These are phyloP conservation scores for Mythimna pallens DNA, from an alignment of 2,888 invertebrate genomes.

Conservation along the genomic window DNA sequence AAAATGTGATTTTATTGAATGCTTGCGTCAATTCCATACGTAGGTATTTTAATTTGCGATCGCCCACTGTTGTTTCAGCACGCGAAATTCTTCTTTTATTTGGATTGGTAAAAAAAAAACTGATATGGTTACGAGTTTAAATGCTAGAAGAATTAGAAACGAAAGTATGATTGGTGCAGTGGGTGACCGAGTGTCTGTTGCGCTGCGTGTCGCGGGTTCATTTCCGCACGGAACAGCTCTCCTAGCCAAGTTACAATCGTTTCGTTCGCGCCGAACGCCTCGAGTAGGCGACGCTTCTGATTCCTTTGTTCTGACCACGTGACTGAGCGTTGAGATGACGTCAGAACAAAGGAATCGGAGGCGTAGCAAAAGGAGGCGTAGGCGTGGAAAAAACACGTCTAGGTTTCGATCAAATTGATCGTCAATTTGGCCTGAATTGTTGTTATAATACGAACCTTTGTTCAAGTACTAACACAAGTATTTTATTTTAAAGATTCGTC, in stretches of 20 bases:
- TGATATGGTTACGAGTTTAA: neutral
- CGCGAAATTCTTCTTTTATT: neutral
- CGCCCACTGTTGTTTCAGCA: neutral
- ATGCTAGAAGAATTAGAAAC: neutral
- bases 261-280: too few relatives aligned
- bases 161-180: too few relatives aligned
- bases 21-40: neutral
- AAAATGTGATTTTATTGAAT: constrained; percentile 15
- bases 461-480: neutral
- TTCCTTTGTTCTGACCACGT: too few relatives aligned
- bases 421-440: neutral
- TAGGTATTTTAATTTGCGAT: constrained; percentile 13
- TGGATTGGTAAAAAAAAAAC: neutral
- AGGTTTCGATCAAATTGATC: constrained; percentile 1
- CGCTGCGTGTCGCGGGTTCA: too few relatives aligned
- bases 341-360: too few relatives aligned
- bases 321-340: too few relatives aligned
- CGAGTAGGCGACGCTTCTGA: too few relatives aligned
- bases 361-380: too few relatives aligned
- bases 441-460: neutral
- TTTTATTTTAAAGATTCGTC: neutral
- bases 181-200: too few relatives aligned
- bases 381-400: too few relatives aligned
- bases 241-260: too few relatives aligned
- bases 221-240: too few relatives aligned